Percentiles rank a stretch among this genome's conserved stretches.
Evolutionary conservation across 2,113 vertebrate genomes (phyloP).

Genomic region (Natator depressus): DNA sequence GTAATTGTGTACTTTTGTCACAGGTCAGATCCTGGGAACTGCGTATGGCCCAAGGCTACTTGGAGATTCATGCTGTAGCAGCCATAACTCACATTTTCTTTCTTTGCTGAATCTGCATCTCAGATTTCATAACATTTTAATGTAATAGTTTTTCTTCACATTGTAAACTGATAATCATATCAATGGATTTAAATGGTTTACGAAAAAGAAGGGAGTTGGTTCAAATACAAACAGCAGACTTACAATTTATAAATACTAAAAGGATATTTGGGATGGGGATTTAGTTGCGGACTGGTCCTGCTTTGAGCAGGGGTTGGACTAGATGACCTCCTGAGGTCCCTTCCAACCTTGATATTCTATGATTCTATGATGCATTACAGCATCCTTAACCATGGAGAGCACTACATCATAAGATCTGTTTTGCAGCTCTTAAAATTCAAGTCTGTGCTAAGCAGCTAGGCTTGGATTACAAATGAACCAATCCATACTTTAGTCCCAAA

Average conservation of each 20-base stretch:
- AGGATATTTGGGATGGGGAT: neutral
- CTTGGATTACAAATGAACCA: neutral
- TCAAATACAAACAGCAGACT: neutral
- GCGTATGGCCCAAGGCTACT: neutral
- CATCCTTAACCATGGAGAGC: neutral
- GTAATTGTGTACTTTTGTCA: neutral
- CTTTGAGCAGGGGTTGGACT: no score
- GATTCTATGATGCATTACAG: neutral
- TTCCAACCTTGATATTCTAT: no score
- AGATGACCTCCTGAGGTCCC: no score
- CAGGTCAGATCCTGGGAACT: neutral
- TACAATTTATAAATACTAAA: neutral
- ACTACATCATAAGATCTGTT: neutral
- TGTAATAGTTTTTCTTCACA: neutral
- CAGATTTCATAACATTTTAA: neutral
- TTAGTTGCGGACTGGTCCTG: no score
- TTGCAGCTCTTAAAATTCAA: neutral
- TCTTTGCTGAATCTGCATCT: neutral
- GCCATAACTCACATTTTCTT: neutral
- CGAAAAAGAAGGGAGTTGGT: neutral
- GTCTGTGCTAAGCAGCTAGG: neutral
- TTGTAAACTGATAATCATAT: neutral
- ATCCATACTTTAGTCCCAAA: neutral
- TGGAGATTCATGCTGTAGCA: neutral
- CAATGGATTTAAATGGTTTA: neutral